Conservation (phyloP, 1,140 invertebrate species). For the Drosophila micromelanica region DNA sequence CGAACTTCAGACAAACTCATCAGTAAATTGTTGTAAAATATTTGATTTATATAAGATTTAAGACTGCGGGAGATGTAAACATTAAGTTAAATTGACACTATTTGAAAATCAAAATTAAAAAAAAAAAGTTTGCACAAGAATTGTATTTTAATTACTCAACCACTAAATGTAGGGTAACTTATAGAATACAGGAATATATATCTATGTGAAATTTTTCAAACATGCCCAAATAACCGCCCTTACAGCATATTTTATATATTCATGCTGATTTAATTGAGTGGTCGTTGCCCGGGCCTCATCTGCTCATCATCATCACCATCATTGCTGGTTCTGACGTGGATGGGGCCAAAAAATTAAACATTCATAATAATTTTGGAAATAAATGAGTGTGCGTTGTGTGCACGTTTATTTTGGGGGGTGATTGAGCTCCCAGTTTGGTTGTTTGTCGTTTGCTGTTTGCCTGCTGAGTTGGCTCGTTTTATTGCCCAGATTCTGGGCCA, state of each 20-base stretch:
- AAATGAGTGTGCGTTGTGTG: constrained; percentile 1
- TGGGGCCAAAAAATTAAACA: constrained; percentile 58
- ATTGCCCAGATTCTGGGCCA: constrained; percentile 48
- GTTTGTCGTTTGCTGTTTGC: constrained; percentile 17
- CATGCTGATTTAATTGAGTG: constrained; percentile 80
- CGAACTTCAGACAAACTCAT: too few relatives aligned
- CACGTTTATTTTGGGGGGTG: constrained; percentile 48
- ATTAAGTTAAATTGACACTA: too few relatives aligned
- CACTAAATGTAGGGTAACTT: too few relatives aligned
- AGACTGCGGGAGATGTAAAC: too few relatives aligned
- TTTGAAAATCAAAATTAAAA: too few relatives aligned
- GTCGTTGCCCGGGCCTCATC: constrained; percentile 60
- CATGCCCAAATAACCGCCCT: constrained; percentile 1
- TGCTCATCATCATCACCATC: constrained; percentile 24
- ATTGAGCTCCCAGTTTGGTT: constrained; percentile 21
- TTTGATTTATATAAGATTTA: too few relatives aligned
- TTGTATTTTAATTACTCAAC: too few relatives aligned
- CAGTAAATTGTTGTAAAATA: too few relatives aligned
- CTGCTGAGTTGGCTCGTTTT: constrained; percentile 70
- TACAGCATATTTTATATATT: constrained; percentile 25
- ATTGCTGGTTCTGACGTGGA: constrained; percentile 37
- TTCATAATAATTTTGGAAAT: constrained; percentile 68
- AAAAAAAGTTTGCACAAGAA: too few relatives aligned
- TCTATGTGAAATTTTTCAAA: too few relatives aligned
- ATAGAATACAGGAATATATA: not conserved